Evolutionary conservation across 2,888 invertebrate species (phyloP).

Genomic region (Parnassius orleans): DNA sequence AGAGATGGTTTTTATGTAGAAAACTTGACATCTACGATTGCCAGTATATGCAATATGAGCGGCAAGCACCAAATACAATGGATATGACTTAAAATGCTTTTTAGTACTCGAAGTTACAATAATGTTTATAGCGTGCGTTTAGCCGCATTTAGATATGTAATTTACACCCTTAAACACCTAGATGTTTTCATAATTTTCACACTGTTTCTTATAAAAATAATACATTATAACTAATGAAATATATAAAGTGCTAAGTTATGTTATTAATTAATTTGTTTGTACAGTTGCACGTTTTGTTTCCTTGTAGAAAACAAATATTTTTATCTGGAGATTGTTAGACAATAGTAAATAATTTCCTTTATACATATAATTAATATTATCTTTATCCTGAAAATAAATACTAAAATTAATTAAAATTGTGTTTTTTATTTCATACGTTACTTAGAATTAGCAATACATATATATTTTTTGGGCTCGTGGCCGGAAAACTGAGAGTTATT

Average conservation of each 20-base stretch:
- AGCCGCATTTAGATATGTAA: slow-evolving; percentile 26
- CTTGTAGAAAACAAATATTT: slow-evolving; percentile 54
- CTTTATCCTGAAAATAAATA: slow-evolving; percentile 60
- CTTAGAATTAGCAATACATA: too few relatives aligned
- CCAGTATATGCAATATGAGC: background rate
- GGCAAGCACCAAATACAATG: background rate
- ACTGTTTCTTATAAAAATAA: slow-evolving; percentile 32
- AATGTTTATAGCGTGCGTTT: slow-evolving; percentile 15
- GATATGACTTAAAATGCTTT: slow-evolving; percentile 9
- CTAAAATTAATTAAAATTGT: slow-evolving; percentile 64
- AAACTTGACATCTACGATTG: background rate
- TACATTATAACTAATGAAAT: slow-evolving; percentile 20
- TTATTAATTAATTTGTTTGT: slow-evolving; percentile 58
- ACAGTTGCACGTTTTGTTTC: slow-evolving; percentile 64
- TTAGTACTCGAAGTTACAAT: slow-evolving; percentile 29
- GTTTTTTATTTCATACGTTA: slow-evolving; percentile 37
- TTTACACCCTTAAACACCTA: slow-evolving; percentile 4
- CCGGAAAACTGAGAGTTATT: too few relatives aligned
- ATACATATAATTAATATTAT: slow-evolving; percentile 51
- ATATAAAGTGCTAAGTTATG: slow-evolving; percentile 22
- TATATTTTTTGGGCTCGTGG: too few relatives aligned
- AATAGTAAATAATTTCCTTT: slow-evolving; percentile 67
- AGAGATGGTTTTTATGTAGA: background rate
- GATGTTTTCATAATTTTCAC: slow-evolving; percentile 23
- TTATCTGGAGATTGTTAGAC: slow-evolving; percentile 55